Evolutionary conservation across 53 echinoderm and acorn worm species (phyloP).

Genomic region (Hippasteria phrygiana): DNA sequence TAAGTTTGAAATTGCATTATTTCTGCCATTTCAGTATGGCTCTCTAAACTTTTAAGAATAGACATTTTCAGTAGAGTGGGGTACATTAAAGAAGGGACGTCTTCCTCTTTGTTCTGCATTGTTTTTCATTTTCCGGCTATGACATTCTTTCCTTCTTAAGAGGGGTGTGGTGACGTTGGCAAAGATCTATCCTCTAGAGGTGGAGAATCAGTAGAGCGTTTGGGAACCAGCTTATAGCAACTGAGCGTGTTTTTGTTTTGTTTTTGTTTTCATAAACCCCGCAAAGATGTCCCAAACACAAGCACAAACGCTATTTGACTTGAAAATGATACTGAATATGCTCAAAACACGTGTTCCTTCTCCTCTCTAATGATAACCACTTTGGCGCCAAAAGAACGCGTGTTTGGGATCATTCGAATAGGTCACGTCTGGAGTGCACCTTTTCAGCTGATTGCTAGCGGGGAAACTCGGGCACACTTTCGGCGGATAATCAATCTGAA

Average conservation of each 20-base stretch:
- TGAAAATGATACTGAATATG: not conserved
- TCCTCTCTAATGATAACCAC: not conserved
- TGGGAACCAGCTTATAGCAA: no score
- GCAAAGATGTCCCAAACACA: not conserved
- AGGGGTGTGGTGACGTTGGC: no score
- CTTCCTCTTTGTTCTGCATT: no score
- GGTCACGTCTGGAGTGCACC: not conserved
- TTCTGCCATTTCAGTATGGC: no score
- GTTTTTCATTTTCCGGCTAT: no score
- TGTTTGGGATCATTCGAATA: not conserved
- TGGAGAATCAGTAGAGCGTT: no score
- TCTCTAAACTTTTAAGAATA: no score
- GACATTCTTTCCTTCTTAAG: no score
- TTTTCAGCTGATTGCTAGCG: constrained; percentile 39
- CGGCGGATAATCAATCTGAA: constrained; percentile 26
- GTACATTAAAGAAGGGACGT: no score
- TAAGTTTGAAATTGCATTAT: no score
- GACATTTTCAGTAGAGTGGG: no score
- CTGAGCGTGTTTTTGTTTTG: not conserved
- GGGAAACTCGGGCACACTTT: constrained; percentile 2
- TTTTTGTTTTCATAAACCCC: not conserved
- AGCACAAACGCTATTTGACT: not conserved
- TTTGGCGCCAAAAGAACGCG: constrained; percentile 2
- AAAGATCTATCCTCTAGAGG: no score
- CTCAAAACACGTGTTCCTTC: not conserved